These are phyloP conservation scores for Sorex maritimensis DNA, from an alignment of 2,797 vertebrate genomes.

Conservation along the genomic window DNA sequence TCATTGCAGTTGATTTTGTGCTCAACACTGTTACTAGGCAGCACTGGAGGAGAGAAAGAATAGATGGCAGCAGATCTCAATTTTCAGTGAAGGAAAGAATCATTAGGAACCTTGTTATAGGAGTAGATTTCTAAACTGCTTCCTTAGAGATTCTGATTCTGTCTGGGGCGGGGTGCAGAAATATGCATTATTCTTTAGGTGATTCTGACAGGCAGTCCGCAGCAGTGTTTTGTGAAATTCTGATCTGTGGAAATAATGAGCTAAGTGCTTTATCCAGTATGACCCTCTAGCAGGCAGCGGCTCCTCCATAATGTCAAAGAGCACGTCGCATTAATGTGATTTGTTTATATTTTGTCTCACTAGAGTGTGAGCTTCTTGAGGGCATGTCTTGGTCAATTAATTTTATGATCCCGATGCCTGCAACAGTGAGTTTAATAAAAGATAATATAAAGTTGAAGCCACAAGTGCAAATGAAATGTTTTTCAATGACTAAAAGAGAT, in stretches of 20 bases:
- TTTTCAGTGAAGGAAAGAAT: background rate
- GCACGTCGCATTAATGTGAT: slow-evolving; percentile 55
- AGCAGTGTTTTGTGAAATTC: background rate
- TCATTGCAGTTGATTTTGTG: slow-evolving; percentile 26
- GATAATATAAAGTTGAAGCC: slow-evolving; percentile 68
- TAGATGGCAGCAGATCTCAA: background rate
- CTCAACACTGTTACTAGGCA: slow-evolving; percentile 22
- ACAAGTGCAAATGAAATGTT: slow-evolving; percentile 69
- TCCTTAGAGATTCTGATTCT: slow-evolving; percentile 15
- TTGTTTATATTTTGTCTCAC: slow-evolving; percentile 79
- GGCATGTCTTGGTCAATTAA: slow-evolving; percentile 80
- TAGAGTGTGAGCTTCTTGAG: slow-evolving; percentile 81
- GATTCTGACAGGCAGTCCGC: background rate
- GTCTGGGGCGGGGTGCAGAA: background rate
- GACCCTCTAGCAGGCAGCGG: background rate
- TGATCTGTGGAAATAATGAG: slow-evolving; percentile 26
- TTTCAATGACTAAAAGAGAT: slow-evolving; percentile 62
- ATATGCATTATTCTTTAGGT: background rate
- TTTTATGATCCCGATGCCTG: slow-evolving; percentile 71
- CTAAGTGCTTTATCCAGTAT: background rate
- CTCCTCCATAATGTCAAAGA: slow-evolving; percentile 25
- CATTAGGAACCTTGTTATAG: slow-evolving; percentile 29
- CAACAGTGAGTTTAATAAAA: slow-evolving; percentile 80
- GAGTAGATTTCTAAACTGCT: background rate
- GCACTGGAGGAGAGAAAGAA: slow-evolving; percentile 4